Base-by-base conservation (phyloP, 2,797 vertebrate genomes). In the Crenichthys baileyi region DNA sequence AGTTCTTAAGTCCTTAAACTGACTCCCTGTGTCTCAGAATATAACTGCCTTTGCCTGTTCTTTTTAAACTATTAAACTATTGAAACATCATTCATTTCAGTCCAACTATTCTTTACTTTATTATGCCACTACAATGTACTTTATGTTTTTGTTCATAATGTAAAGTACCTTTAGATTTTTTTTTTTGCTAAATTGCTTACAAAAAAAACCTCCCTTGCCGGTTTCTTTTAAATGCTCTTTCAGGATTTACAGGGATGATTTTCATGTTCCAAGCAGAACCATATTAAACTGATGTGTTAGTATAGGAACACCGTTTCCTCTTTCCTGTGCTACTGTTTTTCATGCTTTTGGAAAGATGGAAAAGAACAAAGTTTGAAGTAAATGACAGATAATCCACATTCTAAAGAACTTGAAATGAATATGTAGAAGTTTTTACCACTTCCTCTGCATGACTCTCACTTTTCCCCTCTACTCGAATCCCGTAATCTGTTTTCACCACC, bases 401-500 rank as follows among this genome's bases (percentile, higher is more conserved):
- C 48, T 1, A 72, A 73, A 78, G 18, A 72, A 58, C 44, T 79
- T 61, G 5, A 26, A 76, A 58, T 7, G 60, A 68, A 48, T 39
- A 76, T 84, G 65, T 9, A 39, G 51, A n/a, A 5, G 29, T 77
- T 84, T 96, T 97, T 93, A 99, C 98, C 97, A 98, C 95, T 9
- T 99, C 97, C 87, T 99, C 98, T 2, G 96, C 96, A 0, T 95
- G 97, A 93, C 97, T 98, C 92, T 97, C 97, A 75, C 98, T 72
- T 99, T 13, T 98, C 97, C 58, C 99, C 98, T 89, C 96, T 96
- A 81, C 96, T 98, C 36, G 99, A 93, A 86, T 99, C 97, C 95
- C 98, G 88, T 65, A 99, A 89, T 87, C 97, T 96, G 88, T 99
- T 93, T 98, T 99, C 89, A 99, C 96, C 89, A 99, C 96, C 98